These are phyloP conservation scores for Bursaphelenchus okinawaensis DNA, from an alignment of 2,888 invertebrate species.

Conservation along the genomic window DNA sequence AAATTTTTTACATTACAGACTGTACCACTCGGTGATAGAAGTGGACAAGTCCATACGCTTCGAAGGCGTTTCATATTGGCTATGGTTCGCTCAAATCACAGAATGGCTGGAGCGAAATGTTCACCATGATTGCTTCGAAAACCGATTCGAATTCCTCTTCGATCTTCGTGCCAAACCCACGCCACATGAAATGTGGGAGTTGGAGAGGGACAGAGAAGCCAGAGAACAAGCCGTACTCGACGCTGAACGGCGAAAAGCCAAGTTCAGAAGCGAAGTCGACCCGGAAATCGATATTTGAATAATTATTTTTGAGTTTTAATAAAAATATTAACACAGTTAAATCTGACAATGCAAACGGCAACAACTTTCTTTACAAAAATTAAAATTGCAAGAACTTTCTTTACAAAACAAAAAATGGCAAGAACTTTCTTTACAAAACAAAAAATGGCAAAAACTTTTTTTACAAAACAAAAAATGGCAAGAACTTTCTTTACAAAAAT, in stretches of 20 bases:
- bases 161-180: background rate
- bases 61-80: background rate
- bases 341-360: no score
- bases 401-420: no score
- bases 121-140: background rate
- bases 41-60: background rate
- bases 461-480: no score
- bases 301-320: background rate
- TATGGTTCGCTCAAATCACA: background rate
- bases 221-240: background rate
- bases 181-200: background rate
- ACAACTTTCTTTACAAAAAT: no score
- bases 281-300: background rate
- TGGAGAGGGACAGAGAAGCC: background rate
- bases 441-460: no score
- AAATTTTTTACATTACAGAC: no score
- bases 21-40: background rate
- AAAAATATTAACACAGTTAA: no score
- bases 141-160: background rate
- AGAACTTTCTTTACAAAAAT: no score
- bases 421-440: no score
- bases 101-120: background rate
- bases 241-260: background rate
- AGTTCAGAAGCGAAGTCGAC: background rate
- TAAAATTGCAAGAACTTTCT: no score